Percentiles rank a stretch among this genome's conserved stretches.
These are phyloP conservation scores for Melanaphis sacchari DNA, from an alignment of 1,140 invertebrate species.

Conservation along the genomic window DNA sequence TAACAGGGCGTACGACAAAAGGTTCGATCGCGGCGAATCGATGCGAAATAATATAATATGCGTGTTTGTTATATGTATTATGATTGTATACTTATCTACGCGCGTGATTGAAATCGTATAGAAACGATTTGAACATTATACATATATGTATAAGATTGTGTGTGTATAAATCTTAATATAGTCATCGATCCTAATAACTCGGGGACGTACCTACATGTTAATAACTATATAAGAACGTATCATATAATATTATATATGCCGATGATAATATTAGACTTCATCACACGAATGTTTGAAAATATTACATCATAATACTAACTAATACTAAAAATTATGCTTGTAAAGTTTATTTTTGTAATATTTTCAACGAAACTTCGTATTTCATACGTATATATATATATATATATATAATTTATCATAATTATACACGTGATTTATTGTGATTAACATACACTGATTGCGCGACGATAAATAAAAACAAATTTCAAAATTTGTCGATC, in stretches of 20 bases:
- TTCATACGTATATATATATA: neutral
- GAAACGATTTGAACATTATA: neutral
- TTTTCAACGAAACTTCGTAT: neutral
- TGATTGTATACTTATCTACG: neutral
- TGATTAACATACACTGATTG: neutral
- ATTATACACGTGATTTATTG: neutral
- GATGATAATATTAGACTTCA: neutral
- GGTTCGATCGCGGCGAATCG: neutral
- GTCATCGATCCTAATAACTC: neutral
- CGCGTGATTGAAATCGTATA: too few species aligned
- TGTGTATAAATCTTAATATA: neutral
- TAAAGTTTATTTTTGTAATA: neutral
- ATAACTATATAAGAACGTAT: too few species aligned
- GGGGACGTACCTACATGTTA: neutral
- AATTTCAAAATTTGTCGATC: neutral
- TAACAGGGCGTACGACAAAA: neutral
- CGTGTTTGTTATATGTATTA: neutral
- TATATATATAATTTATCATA: neutral
- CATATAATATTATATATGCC: neutral
- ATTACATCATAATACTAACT: neutral
- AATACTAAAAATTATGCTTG: neutral
- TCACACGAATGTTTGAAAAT: neutral
- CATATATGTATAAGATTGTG: neutral
- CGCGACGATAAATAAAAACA: neutral
- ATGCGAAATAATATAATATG: neutral